A percentile compares a stretch with the other conserved stretches of the same genome.
Evolutionary conservation across 2,888 invertebrate genomes (phyloP).

Genomic region (Lobophora halterata): DNA sequence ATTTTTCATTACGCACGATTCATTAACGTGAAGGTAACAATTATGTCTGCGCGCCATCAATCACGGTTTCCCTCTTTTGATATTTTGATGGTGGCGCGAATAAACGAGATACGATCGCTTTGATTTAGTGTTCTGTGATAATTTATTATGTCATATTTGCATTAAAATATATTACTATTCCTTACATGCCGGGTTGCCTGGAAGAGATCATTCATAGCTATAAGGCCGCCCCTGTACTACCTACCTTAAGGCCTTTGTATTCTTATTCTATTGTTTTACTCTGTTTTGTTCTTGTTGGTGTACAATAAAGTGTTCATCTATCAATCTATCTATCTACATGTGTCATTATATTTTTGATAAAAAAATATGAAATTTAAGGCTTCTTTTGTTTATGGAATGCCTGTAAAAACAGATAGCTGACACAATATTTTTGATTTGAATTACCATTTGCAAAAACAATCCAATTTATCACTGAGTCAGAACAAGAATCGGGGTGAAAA

Average conservation of each 20-base stretch:
- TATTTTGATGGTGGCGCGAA: constrained; percentile 50
- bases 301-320: too few relatives aligned
- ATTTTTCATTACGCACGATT: constrained; percentile 77
- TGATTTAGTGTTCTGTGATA: constrained; percentile 21
- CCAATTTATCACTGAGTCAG: constrained; percentile 39
- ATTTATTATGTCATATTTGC: constrained; percentile 10
- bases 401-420: not conserved
- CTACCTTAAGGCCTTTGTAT: too few relatives aligned
- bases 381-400: not conserved
- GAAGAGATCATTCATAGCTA: too few relatives aligned
- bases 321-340: too few relatives aligned
- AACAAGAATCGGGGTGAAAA: constrained; percentile 44
- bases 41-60: constrained; percentile 71
- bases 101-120: constrained; percentile 21
- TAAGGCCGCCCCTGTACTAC: too few relatives aligned
- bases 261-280: too few relatives aligned
- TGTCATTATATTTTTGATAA: not conserved
- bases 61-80: constrained; percentile 67
- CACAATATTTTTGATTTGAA: constrained; percentile 11
- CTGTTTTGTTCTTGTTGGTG: too few relatives aligned
- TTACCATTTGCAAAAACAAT: constrained; percentile 20
- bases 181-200: not conserved
- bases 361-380: not conserved
- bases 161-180: not conserved
- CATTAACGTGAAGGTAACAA: constrained; percentile 76